Percentiles rank a stretch among this genome's conserved stretches.
Evolutionary conservation across 2,888 invertebrate species (phyloP).

Genomic region (Lasioglossum malachurum): DNA sequence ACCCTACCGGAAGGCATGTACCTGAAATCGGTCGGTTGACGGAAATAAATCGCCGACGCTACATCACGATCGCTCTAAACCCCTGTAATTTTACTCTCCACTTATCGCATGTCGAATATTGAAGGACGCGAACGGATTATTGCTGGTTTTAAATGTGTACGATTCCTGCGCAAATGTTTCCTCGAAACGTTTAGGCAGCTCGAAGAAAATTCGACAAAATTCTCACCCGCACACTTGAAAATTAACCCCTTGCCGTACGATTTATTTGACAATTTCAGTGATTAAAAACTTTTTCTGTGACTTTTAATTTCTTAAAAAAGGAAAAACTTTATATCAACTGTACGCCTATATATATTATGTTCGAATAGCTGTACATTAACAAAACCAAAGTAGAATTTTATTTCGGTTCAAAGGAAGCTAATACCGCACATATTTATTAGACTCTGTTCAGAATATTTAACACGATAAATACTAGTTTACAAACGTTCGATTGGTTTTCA

Average conservation of each 20-base stretch:
- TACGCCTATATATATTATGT: no score
- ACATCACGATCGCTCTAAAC: constrained; percentile 55
- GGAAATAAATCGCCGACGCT: constrained; percentile 66
- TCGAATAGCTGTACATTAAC: no score
- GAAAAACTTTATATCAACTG: no score
- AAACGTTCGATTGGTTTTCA: neutral
- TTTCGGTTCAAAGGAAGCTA: no score
- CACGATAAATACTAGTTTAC: neutral
- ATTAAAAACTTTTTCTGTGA: no score
- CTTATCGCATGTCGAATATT: constrained; percentile 56
- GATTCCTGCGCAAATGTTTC: neutral
- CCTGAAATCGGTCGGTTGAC: constrained; percentile 60
- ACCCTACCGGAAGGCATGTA: constrained; percentile 58
- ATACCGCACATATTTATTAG: no score
- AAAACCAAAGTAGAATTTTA: no score
- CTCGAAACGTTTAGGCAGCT: neutral
- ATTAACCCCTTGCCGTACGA: no score
- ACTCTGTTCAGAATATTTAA: no score
- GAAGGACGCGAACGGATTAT: constrained; percentile 19
- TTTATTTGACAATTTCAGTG: no score
- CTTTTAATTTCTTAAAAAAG: no score
- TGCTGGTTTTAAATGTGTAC: neutral
- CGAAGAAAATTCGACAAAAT: neutral
- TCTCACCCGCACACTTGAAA: neutral
- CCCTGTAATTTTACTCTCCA: constrained; percentile 62